Evolutionary conservation across 2,888 invertebrate species (phyloP), one percentile per base, ranked within the genome.

Genomic region (Platerodrilus igneus): DNA sequence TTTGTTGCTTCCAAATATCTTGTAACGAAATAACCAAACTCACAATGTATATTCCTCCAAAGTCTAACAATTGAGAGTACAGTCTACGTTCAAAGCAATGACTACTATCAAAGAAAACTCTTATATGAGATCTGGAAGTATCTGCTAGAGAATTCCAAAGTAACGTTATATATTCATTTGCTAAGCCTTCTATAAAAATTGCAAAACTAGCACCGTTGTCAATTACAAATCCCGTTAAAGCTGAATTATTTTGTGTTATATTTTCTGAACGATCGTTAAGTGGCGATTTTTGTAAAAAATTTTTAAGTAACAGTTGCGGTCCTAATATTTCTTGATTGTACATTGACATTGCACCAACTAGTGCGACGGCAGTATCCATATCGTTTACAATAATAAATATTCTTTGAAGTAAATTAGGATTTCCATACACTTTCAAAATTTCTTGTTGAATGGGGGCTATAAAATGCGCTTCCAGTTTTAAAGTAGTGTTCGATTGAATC

Each of bases 71-170:
- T 11, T 54, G 37, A 2, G 29, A 11, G 41, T 64, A 66, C 0
- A 65, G 30, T 39, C 64, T 44, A 6, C 56, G 48, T 31, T 62
- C 61, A 42, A 58, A 66, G 16, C 57, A 49, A 30, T 46, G 52
- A 30, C 63, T 59, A 3, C 58, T 60, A 37, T 64, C 63, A 28
- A 57, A 62, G 36, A 58, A 62, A 6, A 60, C 39, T 41, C 54
- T 59, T 3, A 52, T 52, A 3, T 44, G 36, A 8, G 49, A 20
- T 4, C 27, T 29, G 10, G 31, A n/a, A 6, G 7, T 25, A 7
- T 31, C 11, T 22, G 25, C 38, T 26, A 50, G 26, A 21, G 40
- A 38, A 7, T 35, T 30, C 51, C 49, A 54, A 16, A 53, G 13
- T 3, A 30, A 5, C 1, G 26, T 29, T 17, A 53, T 22, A 11